These are phyloP conservation scores for Beroe ovata DNA, from an alignment of 37 sponge, comb jelly and placozoan species.

Conservation along the genomic window DNA sequence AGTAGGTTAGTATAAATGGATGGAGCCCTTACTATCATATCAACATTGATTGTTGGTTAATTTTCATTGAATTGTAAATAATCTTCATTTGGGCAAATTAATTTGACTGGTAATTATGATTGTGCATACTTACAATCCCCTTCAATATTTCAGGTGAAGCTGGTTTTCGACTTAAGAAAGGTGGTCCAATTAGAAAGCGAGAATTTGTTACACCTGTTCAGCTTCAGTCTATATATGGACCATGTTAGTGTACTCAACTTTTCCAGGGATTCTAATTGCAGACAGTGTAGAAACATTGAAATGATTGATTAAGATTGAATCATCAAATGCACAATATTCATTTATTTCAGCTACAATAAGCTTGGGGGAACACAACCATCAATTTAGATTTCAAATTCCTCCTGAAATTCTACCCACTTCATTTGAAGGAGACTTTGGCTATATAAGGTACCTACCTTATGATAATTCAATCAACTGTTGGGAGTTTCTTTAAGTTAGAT, in stretches of 20 bases:
- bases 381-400: conserved; percentile 55
- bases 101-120: too few species aligned
- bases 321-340: too few species aligned
- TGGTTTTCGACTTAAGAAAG: conserved; percentile 14
- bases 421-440: conserved; percentile 62
- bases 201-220: conserved; percentile 46
- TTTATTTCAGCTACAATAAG: conserved; percentile 41
- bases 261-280: too few species aligned
- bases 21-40: too few species aligned
- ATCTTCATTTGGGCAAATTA: too few species aligned
- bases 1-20: conserved; percentile 22
- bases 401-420: conserved; percentile 50
- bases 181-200: conserved; percentile 46
- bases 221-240: conserved; percentile 8
- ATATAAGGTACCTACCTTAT: conserved; percentile 35
- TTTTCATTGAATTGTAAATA: background rate
- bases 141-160: conserved; percentile 55
- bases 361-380: conserved; percentile 32
- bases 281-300: too few species aligned
- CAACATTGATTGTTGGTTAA: background rate
- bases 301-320: too few species aligned
- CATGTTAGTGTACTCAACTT: background rate
- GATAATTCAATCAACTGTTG: too few species aligned
- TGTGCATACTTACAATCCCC: too few species aligned
- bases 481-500: too few species aligned